phyloP scores from a whole-genome alignment of 1,140 invertebrate genomes.

The Metaphire vulgaris region DNA sequence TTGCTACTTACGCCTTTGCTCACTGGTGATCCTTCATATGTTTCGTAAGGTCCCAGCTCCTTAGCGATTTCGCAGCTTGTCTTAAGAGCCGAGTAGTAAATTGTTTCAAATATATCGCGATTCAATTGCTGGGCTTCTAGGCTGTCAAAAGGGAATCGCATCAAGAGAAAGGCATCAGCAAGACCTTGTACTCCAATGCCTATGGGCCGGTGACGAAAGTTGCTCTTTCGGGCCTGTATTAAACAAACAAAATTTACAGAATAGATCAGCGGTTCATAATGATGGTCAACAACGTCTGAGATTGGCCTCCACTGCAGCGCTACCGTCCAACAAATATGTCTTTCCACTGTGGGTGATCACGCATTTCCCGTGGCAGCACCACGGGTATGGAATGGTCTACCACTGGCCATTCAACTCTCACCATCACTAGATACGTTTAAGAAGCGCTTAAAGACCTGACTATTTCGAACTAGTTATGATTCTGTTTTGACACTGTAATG shows the following conservation, averaged over 20 bases:
- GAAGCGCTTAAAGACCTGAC: too few relatives aligned
- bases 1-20: conserved; percentile 78
- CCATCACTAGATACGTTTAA: too few relatives aligned
- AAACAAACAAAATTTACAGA: too few relatives aligned
- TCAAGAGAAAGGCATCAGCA: conserved; percentile 91
- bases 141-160: conserved; percentile 77
- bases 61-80: conserved; percentile 92
- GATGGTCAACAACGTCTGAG: neutral
- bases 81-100: conserved; percentile 95
- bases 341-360: too few relatives aligned
- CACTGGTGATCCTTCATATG: conserved; percentile 81
- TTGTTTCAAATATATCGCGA: conserved; percentile 94
- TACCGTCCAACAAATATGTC: neutral
- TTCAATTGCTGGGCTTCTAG: conserved; percentile 79
- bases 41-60: conserved; percentile 77
- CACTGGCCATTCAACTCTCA: too few relatives aligned
- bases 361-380: too few relatives aligned
- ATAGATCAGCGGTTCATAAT: too few relatives aligned
- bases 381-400: too few relatives aligned
- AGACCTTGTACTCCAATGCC: conserved; percentile 92
- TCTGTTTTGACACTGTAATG: too few relatives aligned
- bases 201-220: conserved; percentile 88
- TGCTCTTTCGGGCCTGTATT: conserved; percentile 66
- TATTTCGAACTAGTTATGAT: too few relatives aligned
- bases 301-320: neutral